Evolutionary conservation across 1,140 invertebrate genomes (phyloP), one percentile per base, ranked within the genome.

Genomic region (Drosophila nigrodunni): DNA sequence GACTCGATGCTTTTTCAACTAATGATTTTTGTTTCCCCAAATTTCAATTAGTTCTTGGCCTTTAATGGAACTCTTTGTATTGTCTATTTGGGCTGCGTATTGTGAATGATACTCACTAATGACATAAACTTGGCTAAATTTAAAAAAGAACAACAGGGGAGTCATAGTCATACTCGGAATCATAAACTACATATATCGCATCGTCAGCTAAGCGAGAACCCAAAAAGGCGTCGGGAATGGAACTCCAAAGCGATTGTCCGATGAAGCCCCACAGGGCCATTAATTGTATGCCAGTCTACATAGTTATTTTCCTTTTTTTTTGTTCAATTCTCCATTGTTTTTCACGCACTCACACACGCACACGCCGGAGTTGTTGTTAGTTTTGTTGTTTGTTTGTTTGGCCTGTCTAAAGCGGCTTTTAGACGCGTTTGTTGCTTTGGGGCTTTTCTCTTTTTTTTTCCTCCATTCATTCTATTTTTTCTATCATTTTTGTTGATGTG

Each of bases 211-310:
- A 34, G 66, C 35, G 50, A 44, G 47, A 41, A 44, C 39, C 43
- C 34, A 60, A 65, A 59, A 68, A 57, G 74, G 25, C 50, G 49
- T 52, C 13, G 10, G 61, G 55, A 76, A 70, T 74, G 59, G 39
- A 75, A 58, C 76, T 74, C 65, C 43, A 79, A 74, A 74, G 77
- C 67, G 68, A 75, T 88, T 59, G 60, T 59, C 52, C 73, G 64
- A 74, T 65, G 83, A 88, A 89, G 83, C 85, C 83, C 83, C 80
- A 78, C 80, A 89, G 85, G 74, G 83, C 83, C 83, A 88, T 88
- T 88, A 88, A 88, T 88, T 88, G 85, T 88, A 62, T 74, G 83
- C 68, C 80, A 54, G 83, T 65, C 80, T 88, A 82, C 41, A 47
- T 54, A 34, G 50, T 69, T 75, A 74, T 72, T 54, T 67, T 34